These are phyloP conservation scores for Saccostrea echinata DNA, from an alignment of 1,140 invertebrate species.

Conservation along the genomic window DNA sequence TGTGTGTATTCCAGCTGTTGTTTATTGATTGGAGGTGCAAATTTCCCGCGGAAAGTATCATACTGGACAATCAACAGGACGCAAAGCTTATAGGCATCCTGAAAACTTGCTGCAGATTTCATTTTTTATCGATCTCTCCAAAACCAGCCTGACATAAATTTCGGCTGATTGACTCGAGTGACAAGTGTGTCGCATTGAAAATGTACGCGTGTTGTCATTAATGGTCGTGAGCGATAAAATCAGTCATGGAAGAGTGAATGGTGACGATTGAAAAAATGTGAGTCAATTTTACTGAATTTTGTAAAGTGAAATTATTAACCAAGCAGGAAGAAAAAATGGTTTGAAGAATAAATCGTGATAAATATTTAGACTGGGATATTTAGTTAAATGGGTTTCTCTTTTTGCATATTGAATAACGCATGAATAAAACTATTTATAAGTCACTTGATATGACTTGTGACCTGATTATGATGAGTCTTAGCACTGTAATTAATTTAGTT, in stretches of 20 bases:
- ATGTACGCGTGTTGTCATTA: constrained; percentile 23
- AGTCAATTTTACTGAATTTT: neutral
- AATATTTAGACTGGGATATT: too few relatives aligned
- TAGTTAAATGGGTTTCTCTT: too few relatives aligned
- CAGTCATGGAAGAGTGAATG: constrained; percentile 32
- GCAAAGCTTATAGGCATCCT: neutral
- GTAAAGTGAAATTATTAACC: neutral
- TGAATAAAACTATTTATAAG: too few relatives aligned
- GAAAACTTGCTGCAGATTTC: neutral
- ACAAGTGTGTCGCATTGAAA: constrained; percentile 19
- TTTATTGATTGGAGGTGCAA: neutral
- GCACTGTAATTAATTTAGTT: too few relatives aligned
- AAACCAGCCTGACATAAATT: constrained; percentile 4
- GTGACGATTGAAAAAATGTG: neutral
- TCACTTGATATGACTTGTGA: too few relatives aligned
- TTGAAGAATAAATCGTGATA: neutral
- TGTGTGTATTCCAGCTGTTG: constrained; percentile 26
- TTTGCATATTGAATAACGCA: too few relatives aligned
- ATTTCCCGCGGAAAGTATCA: constrained; percentile 8
- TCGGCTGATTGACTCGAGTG: constrained; percentile 22
- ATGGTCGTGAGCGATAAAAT: constrained; percentile 1
- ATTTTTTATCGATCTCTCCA: constrained; percentile 17
- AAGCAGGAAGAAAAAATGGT: constrained; percentile 14
- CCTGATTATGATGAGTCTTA: too few relatives aligned
- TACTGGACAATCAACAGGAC: neutral